Evolutionary conservation across 2,888 invertebrate species (phyloP).

Genomic region (Phytoseiulus persimilis): DNA sequence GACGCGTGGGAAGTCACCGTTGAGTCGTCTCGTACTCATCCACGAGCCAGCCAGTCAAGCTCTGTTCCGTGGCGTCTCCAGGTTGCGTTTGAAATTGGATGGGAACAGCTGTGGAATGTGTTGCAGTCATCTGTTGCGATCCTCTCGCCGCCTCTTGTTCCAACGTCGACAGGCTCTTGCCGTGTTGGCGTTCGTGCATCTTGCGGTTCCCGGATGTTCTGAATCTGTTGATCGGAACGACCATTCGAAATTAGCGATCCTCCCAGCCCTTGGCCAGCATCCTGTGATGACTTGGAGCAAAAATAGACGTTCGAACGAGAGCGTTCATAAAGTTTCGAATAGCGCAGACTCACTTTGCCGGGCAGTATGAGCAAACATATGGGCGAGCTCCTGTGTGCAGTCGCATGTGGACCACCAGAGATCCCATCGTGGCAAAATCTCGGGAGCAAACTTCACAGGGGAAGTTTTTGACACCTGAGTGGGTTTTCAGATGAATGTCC

Average conservation of each 20-base stretch:
- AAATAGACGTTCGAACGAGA: too few relatives aligned
- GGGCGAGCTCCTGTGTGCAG: constrained; percentile 52
- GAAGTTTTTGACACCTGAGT: constrained; percentile 52
- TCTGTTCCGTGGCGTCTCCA: neutral
- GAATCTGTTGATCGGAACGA: constrained; percentile 53
- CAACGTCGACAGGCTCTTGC: neutral
- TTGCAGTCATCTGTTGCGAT: neutral
- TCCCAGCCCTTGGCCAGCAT: constrained; percentile 72
- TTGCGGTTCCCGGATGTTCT: constrained; percentile 62
- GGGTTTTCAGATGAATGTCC: constrained; percentile 53
- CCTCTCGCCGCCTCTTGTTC: neutral
- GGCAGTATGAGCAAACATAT: constrained; percentile 49
- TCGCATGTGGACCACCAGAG: constrained; percentile 52
- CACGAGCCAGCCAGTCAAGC: neutral
- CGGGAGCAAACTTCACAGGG: constrained; percentile 50
- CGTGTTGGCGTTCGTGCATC: constrained; percentile 54
- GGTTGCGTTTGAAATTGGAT: neutral
- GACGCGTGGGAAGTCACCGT: neutral
- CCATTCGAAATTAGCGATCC: constrained; percentile 65
- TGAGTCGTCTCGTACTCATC: neutral
- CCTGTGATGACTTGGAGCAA: too few relatives aligned
- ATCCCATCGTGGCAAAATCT: constrained; percentile 54
- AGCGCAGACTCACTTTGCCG: constrained; percentile 13
- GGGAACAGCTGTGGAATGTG: neutral
- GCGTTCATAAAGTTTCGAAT: too few relatives aligned